Percentiles rank a stretch among this genome's conserved stretches.
Evolutionary conservation across 2,797 vertebrate genomes (phyloP).

Genomic region (Pangasius larnaudii): DNA sequence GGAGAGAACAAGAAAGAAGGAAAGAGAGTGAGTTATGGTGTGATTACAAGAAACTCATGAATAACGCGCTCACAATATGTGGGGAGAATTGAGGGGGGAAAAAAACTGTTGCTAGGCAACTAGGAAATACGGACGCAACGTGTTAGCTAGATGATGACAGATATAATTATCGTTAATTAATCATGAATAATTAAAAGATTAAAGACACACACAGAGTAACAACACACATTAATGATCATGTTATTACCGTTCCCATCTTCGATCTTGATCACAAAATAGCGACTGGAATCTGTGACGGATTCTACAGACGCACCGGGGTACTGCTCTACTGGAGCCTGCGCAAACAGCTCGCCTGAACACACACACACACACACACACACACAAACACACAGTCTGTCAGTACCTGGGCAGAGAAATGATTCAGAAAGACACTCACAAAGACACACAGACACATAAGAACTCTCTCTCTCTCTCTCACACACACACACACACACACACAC

Average conservation of each 20-base stretch:
- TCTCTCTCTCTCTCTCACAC: slow-evolving; percentile 64
- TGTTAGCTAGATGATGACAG: neutral
- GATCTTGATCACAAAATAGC: slow-evolving; percentile 92
- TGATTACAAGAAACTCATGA: neutral
- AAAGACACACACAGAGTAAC: neutral
- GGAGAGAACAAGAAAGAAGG: neutral
- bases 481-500: neutral
- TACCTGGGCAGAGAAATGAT: neutral
- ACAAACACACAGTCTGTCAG: neutral
- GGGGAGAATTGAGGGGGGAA: neutral
- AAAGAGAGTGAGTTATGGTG: neutral
- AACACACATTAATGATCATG: neutral
- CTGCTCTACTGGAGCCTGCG: slow-evolving; percentile 91
- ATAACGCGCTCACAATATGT: neutral
- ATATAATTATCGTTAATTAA: too few relatives aligned
- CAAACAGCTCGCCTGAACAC: slow-evolving; percentile 89
- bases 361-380: slow-evolving; percentile 69
- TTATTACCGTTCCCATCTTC: slow-evolving; percentile 87
- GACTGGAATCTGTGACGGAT: slow-evolving; percentile 90
- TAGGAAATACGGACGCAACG: neutral
- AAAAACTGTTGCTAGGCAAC: neutral
- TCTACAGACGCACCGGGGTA: slow-evolving; percentile 89
- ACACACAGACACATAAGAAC: neutral
- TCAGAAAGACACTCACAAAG: neutral
- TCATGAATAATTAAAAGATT: neutral